These are phyloP conservation scores for Cephalopterus ornatus DNA, from an alignment of 2,113 vertebrate genomes.

Conservation along the genomic window DNA sequence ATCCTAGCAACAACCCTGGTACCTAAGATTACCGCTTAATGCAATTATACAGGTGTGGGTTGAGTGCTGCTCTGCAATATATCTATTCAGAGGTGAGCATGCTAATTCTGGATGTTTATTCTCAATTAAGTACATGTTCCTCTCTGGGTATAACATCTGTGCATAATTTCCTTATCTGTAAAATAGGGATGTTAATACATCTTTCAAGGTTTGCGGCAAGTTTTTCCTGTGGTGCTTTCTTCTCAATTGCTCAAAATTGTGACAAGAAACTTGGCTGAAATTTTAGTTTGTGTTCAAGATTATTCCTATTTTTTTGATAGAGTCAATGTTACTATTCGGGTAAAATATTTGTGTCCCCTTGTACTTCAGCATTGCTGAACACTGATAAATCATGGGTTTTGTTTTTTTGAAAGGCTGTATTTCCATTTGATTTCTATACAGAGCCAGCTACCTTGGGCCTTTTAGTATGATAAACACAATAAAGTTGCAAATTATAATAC, in stretches of 20 bases:
- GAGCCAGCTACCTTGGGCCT: background rate
- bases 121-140: background rate
- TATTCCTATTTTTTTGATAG: background rate
- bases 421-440: background rate
- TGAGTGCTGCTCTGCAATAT: background rate
- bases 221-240: background rate
- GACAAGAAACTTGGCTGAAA: background rate
- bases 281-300: background rate
- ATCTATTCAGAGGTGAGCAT: background rate
- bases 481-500: background rate
- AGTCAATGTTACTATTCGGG: background rate
- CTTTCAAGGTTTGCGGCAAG: background rate
- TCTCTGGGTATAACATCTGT: constrained; percentile 1
- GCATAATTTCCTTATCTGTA: background rate
- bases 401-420: background rate
- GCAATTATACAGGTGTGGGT: background rate
- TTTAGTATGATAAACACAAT: background rate
- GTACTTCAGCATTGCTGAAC: background rate
- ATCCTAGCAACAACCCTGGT: constrained; percentile 7
- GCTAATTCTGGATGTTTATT: constrained; percentile 31
- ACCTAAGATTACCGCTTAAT: background rate
- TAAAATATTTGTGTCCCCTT: background rate
- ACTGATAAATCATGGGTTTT: background rate
- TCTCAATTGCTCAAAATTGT: background rate
- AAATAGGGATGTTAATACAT: background rate